Conservation (phyloP, 2,797 vertebrate species). For the Microctenopoma steveboyesi region DNA sequence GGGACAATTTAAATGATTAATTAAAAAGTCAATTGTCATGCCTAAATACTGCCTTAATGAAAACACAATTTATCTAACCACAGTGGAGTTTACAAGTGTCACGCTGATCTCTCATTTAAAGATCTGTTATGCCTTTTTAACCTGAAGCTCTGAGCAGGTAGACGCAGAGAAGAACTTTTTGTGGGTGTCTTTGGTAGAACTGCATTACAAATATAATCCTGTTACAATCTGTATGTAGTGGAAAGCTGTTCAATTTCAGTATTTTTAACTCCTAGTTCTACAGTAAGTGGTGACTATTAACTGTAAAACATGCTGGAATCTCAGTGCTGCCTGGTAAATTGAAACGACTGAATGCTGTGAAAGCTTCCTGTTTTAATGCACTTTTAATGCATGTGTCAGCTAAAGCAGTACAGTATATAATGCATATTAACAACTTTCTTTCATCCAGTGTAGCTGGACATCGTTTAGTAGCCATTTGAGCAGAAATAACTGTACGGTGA, state of each 20-base stretch:
- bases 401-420: too few relatives aligned
- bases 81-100: slow-evolving; percentile 7
- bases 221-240: slow-evolving; percentile 32
- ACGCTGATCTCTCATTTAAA: slow-evolving; percentile 23
- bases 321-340: background rate
- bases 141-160: slow-evolving; percentile 38
- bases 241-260: slow-evolving; percentile 36
- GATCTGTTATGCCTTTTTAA: slow-evolving; percentile 47
- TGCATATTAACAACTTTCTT: background rate
- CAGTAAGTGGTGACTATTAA: slow-evolving; percentile 18
- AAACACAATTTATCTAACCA: slow-evolving; percentile 14
- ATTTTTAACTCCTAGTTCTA: slow-evolving; percentile 28
- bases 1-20: background rate
- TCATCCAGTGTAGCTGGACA: background rate
- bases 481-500: background rate
- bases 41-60: slow-evolving; percentile 16
- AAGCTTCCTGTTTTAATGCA: background rate
- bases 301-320: background rate
- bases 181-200: slow-evolving; percentile 24
- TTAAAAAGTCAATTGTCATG: slow-evolving; percentile 1
- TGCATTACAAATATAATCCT: slow-evolving; percentile 19
- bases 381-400: background rate
- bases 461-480: background rate
- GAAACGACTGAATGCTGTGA: slow-evolving; percentile 10
- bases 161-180: slow-evolving; percentile 27